phyloP scores from a whole-genome alignment of 2,113 vertebrate genomes.

The Edolisoma coerulescens region DNA sequence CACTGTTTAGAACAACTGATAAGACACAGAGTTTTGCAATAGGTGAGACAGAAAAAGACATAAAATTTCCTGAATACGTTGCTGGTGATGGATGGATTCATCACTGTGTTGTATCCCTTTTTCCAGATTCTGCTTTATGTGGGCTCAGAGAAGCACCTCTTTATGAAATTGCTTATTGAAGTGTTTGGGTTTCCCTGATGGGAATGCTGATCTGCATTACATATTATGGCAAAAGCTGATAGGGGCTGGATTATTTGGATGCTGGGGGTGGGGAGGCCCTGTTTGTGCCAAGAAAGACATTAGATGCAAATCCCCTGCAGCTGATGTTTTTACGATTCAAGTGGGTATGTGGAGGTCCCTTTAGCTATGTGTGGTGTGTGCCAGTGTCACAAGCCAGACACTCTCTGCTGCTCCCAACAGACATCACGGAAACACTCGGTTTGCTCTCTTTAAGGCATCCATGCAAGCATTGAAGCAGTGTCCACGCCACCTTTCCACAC shows the following conservation, averaged over 20 bases:
- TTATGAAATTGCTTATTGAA: background rate
- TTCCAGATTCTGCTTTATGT: background rate
- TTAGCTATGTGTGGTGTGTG: background rate
- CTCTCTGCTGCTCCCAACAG: background rate
- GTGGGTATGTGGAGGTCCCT: background rate
- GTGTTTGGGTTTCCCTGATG: background rate
- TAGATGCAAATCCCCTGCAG: background rate
- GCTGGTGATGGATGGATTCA: background rate
- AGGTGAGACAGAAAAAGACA: background rate
- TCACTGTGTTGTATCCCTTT: background rate
- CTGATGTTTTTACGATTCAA: background rate
- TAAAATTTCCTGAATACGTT: background rate
- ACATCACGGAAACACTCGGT: background rate
- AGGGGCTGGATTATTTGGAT: background rate
- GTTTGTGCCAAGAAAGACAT: constrained; percentile 13
- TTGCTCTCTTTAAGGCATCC: background rate
- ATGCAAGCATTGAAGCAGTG: background rate
- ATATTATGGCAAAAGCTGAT: background rate
- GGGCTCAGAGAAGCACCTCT: background rate
- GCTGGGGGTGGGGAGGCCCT: background rate
- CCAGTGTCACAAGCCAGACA: background rate
- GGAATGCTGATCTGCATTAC: background rate
- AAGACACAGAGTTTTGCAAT: background rate
- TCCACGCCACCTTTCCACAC: background rate
- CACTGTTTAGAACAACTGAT: background rate